Base-by-base conservation (phyloP, 2,797 vertebrate genomes). In the Pseudochaenichthys georgianus region DNA sequence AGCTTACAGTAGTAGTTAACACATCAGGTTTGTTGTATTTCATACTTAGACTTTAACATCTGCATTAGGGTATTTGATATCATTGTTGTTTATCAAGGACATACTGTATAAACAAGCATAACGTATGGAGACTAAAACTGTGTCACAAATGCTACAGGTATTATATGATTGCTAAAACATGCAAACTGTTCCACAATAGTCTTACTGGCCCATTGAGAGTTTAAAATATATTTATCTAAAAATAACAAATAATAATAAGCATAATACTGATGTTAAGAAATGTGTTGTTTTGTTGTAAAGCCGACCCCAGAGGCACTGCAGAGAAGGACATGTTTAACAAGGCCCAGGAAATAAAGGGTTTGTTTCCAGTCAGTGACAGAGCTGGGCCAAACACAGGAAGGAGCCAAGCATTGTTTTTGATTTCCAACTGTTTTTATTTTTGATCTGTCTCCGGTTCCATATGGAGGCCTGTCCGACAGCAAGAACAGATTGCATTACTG, bases 381-480 rank as follows among this genome's bases (percentile, higher is more conserved):
- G 64, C 60, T 42, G 58, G 21, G 61, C 43, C 63, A 59, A 81
- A 77, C 58, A 63, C 17, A 65, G 52, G 12, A 75, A 9, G 53
- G 64, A 80, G 52, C 21, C 46, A 42, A 82, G 61, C 72, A 81
- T 77, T 80, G 48, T 70, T 74, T 83, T 78, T 81, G 74, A 80
- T 87, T 90, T 83, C 82, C 82, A 81, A 64, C 81, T 60, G 75
- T 80, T 88, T 86, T 76, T 75, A 85, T 85, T 81, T 81, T 64
- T 79, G 75, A 70, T 75, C 62, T 58, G 70, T 28, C 48, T 77
- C 70, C 9, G 41, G 55, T 70, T 79, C 82, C 76, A 81, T 74
- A 82, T 41, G 77, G 86, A 57, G 73, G 64, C 80, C 64, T 82
- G 79, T 83, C 80, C 80, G 83, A 73, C 78, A 84, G 82, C 77